These are phyloP conservation scores for Telenomus remus DNA, from an alignment of 1,140 invertebrate genomes.

Conservation along the genomic window DNA sequence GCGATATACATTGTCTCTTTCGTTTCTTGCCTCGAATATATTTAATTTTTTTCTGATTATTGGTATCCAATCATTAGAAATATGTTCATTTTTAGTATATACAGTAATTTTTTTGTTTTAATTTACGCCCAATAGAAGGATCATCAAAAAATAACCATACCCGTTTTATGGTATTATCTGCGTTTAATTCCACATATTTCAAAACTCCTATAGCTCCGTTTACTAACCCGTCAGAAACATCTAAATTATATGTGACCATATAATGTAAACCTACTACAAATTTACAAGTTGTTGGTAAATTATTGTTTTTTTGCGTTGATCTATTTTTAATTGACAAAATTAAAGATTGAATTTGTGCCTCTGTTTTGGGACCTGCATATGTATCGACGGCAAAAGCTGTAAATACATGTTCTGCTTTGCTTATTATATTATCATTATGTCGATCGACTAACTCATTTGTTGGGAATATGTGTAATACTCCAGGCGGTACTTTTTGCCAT, in stretches of 20 bases:
- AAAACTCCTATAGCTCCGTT: conserved; percentile 7
- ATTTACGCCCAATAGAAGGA: not conserved
- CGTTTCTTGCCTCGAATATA: no score
- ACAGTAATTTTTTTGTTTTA: not conserved
- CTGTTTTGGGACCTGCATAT: not conserved
- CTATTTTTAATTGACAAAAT: not conserved
- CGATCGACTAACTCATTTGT: conserved; percentile 8
- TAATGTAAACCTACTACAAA: conserved; percentile 16
- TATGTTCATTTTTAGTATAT: not conserved
- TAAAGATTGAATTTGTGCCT: not conserved
- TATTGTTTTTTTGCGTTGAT: not conserved
- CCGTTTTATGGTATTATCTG: conserved; percentile 1
- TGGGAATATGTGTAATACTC: conserved; percentile 1
- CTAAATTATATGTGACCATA: conserved; percentile 17
- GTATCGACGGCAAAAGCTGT: conserved; percentile 10
- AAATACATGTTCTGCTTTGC: not conserved
- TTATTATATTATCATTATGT: not conserved
- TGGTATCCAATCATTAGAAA: not conserved
- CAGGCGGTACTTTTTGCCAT: not conserved
- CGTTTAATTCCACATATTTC: not conserved
- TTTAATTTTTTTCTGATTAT: not conserved
- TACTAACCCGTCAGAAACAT: conserved; percentile 10
- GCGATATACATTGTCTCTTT: no score
- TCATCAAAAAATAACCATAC: conserved; percentile 4
- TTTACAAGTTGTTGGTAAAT: conserved; percentile 13